Evolutionary conservation across 2,888 invertebrate genomes (phyloP), one percentile per base, ranked within the genome.

Genomic region (Leucozona laternaria): DNA sequence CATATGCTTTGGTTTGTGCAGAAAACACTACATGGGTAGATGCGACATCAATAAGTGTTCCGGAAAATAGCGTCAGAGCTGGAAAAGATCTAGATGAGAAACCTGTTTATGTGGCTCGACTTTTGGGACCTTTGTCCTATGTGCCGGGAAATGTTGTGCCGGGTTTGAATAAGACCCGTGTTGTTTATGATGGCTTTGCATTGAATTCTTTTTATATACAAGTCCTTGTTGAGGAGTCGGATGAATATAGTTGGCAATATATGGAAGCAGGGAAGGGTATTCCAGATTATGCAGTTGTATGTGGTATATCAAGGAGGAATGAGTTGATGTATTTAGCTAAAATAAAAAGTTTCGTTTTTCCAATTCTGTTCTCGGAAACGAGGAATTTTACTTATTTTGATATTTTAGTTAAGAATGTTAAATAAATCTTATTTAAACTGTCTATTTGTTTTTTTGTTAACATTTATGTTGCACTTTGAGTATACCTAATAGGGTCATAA

Each of bases 91-190:
- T 0, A 7, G 8, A 31, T 31, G 48, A 31, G 7, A 1, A 10
- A 13, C 34, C 31, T 6, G 50, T 34, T 68, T 68, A 53, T 53
- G 68, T 68, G 22, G 68, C 53, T 11, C 50, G 68, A n/a, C 15
- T 68, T 17, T 68, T 68, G 37, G 68, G 68, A n/a, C 68, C 68
- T n/a, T 4, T 68, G 1, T 68, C 68, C 2, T n/a, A 68, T 68
- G 53, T 68, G 2, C 68, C 68, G 10, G 68, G 68, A n/a, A 34
- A 68, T 53, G 68, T 68, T 53, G 37, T 53, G 1, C 68, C 53
- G 4, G 37, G 22, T 5, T n/a, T 68, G 6, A 68, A 68, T 53
- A 34, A 37, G 50, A 68, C 68, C 0, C 11, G 37, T 15, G 68
- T 53, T 0, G 25, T 37, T 22, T 68, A 22, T 37, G 11, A 53